A percentile compares a stretch with the other conserved stretches of the same genome.
Evolutionary conservation across 2,888 invertebrate genomes (phyloP).

Genomic region (Amiota mariae): DNA sequence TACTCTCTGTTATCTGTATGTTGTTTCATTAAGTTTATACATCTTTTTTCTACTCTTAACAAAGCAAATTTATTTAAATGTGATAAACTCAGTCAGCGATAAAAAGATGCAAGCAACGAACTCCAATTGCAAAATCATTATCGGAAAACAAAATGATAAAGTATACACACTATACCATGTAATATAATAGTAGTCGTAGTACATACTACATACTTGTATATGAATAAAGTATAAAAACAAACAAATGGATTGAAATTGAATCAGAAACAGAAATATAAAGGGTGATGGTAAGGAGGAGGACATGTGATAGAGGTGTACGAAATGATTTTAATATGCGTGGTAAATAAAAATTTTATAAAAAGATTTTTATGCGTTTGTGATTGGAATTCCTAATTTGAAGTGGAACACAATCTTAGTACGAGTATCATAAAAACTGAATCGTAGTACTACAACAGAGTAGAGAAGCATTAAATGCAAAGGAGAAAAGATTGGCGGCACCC

Average conservation of each 20-base stretch:
- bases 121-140: slow-evolving; percentile 1
- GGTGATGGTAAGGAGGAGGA: no score
- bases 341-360: slow-evolving; percentile 29
- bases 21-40: no score
- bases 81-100: slow-evolving; percentile 22
- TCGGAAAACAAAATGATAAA: slow-evolving; percentile 9
- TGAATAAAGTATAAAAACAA: slow-evolving; percentile 7
- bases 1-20: no score
- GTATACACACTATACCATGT: no score
- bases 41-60: slow-evolving; percentile 8
- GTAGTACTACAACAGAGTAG: background rate
- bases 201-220: slow-evolving; percentile 15
- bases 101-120: background rate
- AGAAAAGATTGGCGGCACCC: background rate
- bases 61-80: slow-evolving; percentile 20
- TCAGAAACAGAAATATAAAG: background rate
- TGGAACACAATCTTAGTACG: background rate
- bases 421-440: background rate
- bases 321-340: slow-evolving; percentile 30
- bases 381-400: slow-evolving; percentile 32
- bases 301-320: background rate
- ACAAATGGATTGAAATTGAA: slow-evolving; percentile 5
- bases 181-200: background rate
- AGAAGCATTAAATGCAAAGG: background rate
- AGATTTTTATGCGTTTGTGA: slow-evolving; percentile 27